These are phyloP conservation scores for Eristalinus sepulchralis DNA, from an alignment of 2,888 invertebrate species.

Conservation along the genomic window DNA sequence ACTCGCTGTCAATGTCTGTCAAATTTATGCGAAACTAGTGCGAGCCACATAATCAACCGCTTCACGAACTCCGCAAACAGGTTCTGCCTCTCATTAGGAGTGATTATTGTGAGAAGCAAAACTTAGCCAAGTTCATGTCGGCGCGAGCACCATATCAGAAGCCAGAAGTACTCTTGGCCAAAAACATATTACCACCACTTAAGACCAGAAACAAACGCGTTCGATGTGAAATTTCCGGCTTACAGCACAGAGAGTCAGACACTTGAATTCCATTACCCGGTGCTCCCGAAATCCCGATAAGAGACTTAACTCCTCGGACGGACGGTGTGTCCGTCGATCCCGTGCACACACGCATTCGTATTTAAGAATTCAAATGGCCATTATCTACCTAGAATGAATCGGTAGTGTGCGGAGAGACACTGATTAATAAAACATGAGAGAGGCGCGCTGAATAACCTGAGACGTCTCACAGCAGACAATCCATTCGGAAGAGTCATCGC, in stretches of 20 bases:
- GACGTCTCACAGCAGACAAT: conserved; percentile 2
- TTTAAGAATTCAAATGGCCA: neutral
- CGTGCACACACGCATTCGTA: neutral
- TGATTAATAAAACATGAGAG: conserved; percentile 56
- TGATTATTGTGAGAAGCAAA: neutral
- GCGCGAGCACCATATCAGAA: no score
- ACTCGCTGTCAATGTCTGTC: neutral
- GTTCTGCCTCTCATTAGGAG: neutral
- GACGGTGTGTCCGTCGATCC: neutral
- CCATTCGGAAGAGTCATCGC: conserved; percentile 13
- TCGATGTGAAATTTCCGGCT: conserved; percentile 64
- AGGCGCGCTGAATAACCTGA: conserved; percentile 25
- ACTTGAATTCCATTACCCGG: neutral
- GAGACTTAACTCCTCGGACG: neutral
- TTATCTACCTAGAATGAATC: neutral
- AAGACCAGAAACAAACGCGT: conserved; percentile 13
- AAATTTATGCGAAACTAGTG: neutral
- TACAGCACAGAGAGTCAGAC: conserved; percentile 6
- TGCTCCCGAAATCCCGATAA: conserved; percentile 8
- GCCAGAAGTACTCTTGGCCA: conserved; percentile 8
- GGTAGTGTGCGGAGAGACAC: neutral
- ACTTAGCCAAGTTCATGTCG: neutral
- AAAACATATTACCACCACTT: conserved; percentile 51
- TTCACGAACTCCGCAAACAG: neutral
- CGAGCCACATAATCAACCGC: neutral